Percentiles rank a stretch among this genome's conserved stretches.
These are phyloP conservation scores for Lepidothrix coronata DNA, from an alignment of 2,113 vertebrate genomes.

Conservation along the genomic window DNA sequence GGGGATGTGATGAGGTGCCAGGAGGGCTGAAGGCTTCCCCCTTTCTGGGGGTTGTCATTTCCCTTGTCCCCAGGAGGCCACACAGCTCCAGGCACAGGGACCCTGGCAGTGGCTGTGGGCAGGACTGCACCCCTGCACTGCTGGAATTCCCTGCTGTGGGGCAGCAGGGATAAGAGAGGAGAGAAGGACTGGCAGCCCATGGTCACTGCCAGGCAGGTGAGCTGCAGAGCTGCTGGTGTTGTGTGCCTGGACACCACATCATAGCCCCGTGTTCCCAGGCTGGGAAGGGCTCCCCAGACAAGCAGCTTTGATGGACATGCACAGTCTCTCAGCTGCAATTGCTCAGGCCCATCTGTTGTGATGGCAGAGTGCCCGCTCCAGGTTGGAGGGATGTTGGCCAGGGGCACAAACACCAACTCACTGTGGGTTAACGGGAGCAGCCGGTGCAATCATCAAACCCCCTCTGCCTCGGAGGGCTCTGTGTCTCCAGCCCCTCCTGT, in stretches of 20 bases:
- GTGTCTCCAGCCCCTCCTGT: accelerated
- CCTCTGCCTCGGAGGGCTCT: neutral
- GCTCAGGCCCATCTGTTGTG: neutral
- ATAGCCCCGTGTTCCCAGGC: neutral
- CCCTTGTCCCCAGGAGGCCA: no score
- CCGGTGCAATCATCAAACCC: neutral
- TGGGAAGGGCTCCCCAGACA: neutral
- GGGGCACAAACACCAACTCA: neutral
- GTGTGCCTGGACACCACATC: neutral
- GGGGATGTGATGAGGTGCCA: neutral
- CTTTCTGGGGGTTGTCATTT: neutral
- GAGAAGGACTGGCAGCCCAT: neutral
- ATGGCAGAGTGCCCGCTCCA: neutral
- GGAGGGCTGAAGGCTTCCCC: neutral
- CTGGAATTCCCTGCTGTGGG: neutral
- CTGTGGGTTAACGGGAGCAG: neutral
- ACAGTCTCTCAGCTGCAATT: neutral
- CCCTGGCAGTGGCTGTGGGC: neutral
- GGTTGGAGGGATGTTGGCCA: neutral
- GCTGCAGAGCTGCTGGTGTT: neutral
- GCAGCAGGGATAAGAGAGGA: neutral
- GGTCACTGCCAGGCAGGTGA: neutral
- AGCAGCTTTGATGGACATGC: neutral
- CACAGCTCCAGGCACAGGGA: accelerated
- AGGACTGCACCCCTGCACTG: accelerated